phyloP scores from a whole-genome alignment of 2,113 vertebrate species.

The Pygoscelis antarcticus region DNA sequence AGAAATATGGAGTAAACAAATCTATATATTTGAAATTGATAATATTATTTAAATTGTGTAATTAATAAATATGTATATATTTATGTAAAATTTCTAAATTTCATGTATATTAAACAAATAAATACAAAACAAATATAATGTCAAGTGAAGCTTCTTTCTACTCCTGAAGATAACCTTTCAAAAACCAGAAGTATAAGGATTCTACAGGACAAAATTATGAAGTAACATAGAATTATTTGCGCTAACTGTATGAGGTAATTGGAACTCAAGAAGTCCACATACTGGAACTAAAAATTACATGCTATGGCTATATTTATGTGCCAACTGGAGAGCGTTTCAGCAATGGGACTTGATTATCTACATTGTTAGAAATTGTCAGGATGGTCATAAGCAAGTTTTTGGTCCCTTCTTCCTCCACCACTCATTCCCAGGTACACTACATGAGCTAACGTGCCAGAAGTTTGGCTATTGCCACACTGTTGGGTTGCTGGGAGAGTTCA shows the following conservation, averaged over 20 bases:
- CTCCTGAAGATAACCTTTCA: neutral
- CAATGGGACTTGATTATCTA: neutral
- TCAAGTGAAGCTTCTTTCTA: neutral
- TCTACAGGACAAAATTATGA: neutral
- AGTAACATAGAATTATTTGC: neutral
- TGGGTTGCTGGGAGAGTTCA: neutral
- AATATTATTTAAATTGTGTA: neutral
- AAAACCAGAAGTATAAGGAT: neutral
- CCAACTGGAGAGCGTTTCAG: neutral
- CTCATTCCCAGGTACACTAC: neutral
- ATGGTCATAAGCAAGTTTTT: neutral
- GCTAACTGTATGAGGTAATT: neutral
- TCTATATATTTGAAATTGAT: neutral
- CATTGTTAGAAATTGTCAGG: neutral
- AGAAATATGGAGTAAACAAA: neutral
- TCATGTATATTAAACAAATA: neutral
- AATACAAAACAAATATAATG: neutral
- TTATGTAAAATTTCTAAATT: neutral
- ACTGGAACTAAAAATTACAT: neutral
- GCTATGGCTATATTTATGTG: neutral
- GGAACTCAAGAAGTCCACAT: neutral
- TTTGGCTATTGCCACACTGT: neutral
- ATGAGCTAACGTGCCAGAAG: neutral
- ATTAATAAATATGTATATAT: neutral
- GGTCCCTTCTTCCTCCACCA: neutral